Conservation (phyloP, 1,140 invertebrate species). For the Dryas iulia region DNA sequence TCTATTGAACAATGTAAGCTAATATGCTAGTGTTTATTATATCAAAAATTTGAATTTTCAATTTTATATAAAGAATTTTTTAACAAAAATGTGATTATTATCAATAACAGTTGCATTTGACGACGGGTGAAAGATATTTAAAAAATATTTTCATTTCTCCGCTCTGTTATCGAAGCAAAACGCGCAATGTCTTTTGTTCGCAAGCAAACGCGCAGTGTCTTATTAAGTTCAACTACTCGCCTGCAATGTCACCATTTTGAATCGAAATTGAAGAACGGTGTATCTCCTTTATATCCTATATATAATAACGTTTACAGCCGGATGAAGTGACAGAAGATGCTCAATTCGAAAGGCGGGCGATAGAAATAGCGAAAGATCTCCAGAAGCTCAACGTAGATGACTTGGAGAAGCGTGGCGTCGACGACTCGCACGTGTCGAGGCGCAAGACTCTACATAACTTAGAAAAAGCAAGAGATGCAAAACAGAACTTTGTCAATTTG, state of each 20-base stretch:
- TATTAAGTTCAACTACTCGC: no score
- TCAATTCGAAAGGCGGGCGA: constrained; percentile 91
- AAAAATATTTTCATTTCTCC: no score
- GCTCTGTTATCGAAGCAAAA: no score
- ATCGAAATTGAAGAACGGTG: no score
- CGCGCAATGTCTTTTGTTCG: no score
- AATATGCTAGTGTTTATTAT: background rate
- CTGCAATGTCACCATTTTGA: no score
- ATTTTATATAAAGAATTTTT: no score
- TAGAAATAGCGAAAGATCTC: constrained; percentile 95
- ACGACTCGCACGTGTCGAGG: constrained; percentile 87
- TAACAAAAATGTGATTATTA: no score
- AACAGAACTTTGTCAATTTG: constrained; percentile 91
- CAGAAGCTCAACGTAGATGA: constrained; percentile 92
- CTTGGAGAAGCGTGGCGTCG: constrained; percentile 90
- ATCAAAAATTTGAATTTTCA: background rate
- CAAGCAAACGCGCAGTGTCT: no score
- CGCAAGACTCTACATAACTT: constrained; percentile 93
- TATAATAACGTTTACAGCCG: constrained; percentile 74
- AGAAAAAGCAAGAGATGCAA: constrained; percentile 89
- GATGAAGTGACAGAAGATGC: constrained; percentile 92
- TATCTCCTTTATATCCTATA: background rate
- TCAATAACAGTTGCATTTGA: no score
- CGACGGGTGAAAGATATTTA: no score
- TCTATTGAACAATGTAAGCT: background rate